Evolutionary conservation across 2,113 vertebrate genomes (phyloP).

Genomic region (Nyctereutes procyonoides): DNA sequence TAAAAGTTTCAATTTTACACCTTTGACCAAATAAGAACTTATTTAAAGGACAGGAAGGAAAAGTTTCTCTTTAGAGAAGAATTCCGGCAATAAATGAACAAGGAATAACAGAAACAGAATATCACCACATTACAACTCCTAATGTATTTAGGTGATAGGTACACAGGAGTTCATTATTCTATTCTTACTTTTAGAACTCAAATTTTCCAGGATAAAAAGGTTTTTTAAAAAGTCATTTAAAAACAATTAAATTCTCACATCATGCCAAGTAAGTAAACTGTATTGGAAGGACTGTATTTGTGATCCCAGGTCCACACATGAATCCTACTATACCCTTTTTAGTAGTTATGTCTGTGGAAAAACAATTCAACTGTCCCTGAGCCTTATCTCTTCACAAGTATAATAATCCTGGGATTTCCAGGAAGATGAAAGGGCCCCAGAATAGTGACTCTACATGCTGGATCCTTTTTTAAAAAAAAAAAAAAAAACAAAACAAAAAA

Average conservation of each 20-base stretch:
- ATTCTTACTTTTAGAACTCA: background rate
- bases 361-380: conserved; percentile 21
- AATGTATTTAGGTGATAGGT: background rate
- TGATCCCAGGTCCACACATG: background rate
- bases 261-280: background rate
- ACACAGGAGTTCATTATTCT: background rate
- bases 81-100: conserved; percentile 38
- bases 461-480: background rate
- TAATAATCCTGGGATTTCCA: background rate
- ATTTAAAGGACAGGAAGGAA: conserved; percentile 11
- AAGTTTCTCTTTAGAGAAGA: conserved; percentile 16
- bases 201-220: conserved; percentile 15
- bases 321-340: background rate
- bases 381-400: background rate
- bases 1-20: conserved; percentile 32
- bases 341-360: background rate
- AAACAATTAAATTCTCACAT: background rate
- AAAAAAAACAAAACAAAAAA: background rate
- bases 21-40: conserved; percentile 16
- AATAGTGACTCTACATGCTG: background rate
- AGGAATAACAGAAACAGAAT: background rate
- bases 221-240: background rate
- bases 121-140: conserved; percentile 25
- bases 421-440: background rate
- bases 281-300: background rate